These are phyloP conservation scores for Platichthys stellatus DNA, from an alignment of 2,113 vertebrate genomes.

Conservation along the genomic window DNA sequence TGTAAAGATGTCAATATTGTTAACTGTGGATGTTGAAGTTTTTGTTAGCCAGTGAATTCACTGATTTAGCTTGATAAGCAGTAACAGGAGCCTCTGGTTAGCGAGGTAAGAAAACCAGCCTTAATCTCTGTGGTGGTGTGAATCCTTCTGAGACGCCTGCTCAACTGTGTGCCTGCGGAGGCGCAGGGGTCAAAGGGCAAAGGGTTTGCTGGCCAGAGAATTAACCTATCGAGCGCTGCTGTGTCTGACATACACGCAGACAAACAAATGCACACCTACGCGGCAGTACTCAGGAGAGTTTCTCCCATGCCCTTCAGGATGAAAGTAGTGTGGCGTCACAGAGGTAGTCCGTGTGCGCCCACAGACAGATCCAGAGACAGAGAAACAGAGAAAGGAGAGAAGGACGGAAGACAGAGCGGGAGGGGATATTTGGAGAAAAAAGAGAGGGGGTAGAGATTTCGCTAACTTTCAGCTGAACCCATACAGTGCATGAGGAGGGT, in stretches of 20 bases:
- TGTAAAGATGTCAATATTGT: not conserved
- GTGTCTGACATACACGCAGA: constrained; percentile 8
- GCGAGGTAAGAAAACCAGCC: constrained; percentile 8
- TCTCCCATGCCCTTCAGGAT: constrained; percentile 58
- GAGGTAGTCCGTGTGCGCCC: constrained; percentile 23
- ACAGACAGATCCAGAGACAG: constrained; percentile 33
- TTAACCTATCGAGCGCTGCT: constrained; percentile 41
- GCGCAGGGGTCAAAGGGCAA: constrained; percentile 35
- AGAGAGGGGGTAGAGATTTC: not conserved
- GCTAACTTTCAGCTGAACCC: constrained; percentile 52
- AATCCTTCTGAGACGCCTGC: constrained; percentile 11
- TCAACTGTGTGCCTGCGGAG: constrained; percentile 8
- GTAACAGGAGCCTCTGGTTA: not conserved
- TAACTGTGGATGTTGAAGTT: not conserved
- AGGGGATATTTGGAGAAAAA: not conserved
- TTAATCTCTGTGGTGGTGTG: constrained; percentile 11
- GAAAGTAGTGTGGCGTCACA: constrained; percentile 34
- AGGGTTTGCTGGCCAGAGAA: constrained; percentile 28
- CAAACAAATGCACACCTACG: constrained; percentile 34
- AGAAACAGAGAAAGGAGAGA: constrained; percentile 14
- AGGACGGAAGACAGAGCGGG: not conserved
- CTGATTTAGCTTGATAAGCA: constrained; percentile 1
- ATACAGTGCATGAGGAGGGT: constrained; percentile 59
- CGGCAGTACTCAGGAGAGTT: constrained; percentile 21
- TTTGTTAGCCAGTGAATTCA: constrained; percentile 17